Conservation (phyloP, 2,113 vertebrate genomes). For the Procavia capensis region DNA sequence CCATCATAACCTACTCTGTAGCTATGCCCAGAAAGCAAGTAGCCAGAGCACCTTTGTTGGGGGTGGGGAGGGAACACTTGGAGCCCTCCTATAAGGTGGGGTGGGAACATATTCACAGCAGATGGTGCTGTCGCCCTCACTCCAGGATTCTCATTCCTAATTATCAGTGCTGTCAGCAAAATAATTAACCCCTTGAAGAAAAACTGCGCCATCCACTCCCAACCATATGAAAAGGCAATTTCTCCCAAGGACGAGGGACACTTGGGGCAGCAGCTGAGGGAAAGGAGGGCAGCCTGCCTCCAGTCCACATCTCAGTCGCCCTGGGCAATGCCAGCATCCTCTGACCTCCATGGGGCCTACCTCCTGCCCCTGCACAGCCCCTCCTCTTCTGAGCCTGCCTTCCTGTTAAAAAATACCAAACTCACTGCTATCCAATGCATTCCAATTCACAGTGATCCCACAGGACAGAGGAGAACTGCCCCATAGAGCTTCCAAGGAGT, state of each 20-base stretch:
- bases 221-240: slow-evolving; percentile 73
- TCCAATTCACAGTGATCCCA: too few relatives aligned
- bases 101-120: slow-evolving; percentile 62
- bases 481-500: too few relatives aligned
- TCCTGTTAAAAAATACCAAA: too few relatives aligned
- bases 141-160: slow-evolving; percentile 75
- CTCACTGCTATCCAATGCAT: too few relatives aligned
- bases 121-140: slow-evolving; percentile 77
- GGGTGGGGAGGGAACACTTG: neutral
- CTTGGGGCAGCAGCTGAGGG: neutral
- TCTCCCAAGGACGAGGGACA: slow-evolving; percentile 75
- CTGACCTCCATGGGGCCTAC: neutral
- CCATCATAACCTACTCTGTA: neutral
- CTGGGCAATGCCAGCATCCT: neutral
- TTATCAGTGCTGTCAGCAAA: slow-evolving; percentile 79
- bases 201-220: slow-evolving; percentile 70
- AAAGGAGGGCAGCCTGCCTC: slow-evolving; percentile 1
- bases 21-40: neutral
- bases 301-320: neutral
- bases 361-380: neutral
- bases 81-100: slow-evolving; percentile 47
- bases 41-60: neutral
- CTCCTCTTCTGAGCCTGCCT: neutral
- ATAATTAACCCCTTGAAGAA: slow-evolving; percentile 80
- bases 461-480: too few relatives aligned